Conservation (phyloP, 2,888 invertebrate species). For the Limnephilus rhombicus region DNA sequence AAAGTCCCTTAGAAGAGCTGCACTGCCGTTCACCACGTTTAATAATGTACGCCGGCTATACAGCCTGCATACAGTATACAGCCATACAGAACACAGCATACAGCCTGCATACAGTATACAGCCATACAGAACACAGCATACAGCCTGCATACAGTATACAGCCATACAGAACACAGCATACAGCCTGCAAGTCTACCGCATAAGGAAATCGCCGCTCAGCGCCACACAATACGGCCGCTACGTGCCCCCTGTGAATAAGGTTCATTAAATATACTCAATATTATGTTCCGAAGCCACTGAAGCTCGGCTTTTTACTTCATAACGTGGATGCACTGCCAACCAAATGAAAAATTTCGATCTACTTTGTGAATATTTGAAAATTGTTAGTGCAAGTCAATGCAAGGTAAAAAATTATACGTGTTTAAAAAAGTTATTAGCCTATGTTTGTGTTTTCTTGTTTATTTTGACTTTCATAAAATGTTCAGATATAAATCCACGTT, state of each 20-base stretch:
- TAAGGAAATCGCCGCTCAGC: background rate
- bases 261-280: conserved; percentile 23
- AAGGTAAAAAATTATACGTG: too few species aligned
- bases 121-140: background rate
- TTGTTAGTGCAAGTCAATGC: background rate
- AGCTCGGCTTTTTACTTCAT: background rate
- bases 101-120: background rate
- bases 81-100: background rate
- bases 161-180: background rate
- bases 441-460: too few species aligned
- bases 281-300: background rate
- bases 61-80: background rate
- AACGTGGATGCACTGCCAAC: background rate
- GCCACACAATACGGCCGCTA: conserved; percentile 11
- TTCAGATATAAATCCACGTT: too few species aligned
- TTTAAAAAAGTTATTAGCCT: too few species aligned
- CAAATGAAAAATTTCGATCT: background rate
- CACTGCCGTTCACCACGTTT: background rate
- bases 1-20: background rate
- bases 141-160: background rate
- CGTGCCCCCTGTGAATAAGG: conserved; percentile 7
- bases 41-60: background rate
- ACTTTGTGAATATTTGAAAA: background rate
- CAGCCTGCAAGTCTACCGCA: background rate
- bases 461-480: too few species aligned